Conservation (phyloP, 2,888 invertebrate genomes). For the Tetanocera ferruginea region DNA sequence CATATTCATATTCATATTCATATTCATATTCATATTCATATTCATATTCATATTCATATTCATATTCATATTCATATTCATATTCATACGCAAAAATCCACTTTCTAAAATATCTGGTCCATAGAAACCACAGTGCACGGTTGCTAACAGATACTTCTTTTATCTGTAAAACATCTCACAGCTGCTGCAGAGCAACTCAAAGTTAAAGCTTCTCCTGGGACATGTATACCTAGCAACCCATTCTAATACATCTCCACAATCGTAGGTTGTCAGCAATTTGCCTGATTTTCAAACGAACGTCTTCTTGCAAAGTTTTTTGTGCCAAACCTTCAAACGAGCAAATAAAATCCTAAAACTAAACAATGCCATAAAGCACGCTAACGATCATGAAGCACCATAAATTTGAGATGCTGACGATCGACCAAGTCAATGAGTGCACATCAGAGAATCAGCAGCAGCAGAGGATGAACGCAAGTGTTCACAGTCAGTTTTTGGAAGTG, state of each 20-base stretch:
- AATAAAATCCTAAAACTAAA: neutral
- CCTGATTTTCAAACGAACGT: slow-evolving; percentile 25
- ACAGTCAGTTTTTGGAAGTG: slow-evolving; percentile 12
- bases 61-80: too few species aligned
- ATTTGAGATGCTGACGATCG: slow-evolving; percentile 32
- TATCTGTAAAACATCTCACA: too few species aligned
- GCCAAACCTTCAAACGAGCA: neutral
- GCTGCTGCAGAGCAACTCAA: too few species aligned
- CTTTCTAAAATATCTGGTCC: too few species aligned
- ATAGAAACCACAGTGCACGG: too few species aligned
- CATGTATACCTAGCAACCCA: too few species aligned
- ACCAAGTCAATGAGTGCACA: neutral
- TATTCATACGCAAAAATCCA: too few species aligned
- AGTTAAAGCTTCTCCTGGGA: too few species aligned
- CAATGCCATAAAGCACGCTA: slow-evolving; percentile 31
- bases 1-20: too few species aligned
- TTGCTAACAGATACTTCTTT: too few species aligned
- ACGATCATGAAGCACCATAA: slow-evolving; percentile 31
- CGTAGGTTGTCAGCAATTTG: slow-evolving; percentile 34
- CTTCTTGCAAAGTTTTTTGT: neutral
- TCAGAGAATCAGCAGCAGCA: neutral
- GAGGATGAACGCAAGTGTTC: neutral
- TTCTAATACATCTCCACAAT: slow-evolving; percentile 15
- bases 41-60: too few species aligned
- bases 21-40: too few species aligned